These are phyloP conservation scores for Lophotriccus pileatus DNA, from an alignment of 2,797 vertebrate genomes.

Conservation along the genomic window DNA sequence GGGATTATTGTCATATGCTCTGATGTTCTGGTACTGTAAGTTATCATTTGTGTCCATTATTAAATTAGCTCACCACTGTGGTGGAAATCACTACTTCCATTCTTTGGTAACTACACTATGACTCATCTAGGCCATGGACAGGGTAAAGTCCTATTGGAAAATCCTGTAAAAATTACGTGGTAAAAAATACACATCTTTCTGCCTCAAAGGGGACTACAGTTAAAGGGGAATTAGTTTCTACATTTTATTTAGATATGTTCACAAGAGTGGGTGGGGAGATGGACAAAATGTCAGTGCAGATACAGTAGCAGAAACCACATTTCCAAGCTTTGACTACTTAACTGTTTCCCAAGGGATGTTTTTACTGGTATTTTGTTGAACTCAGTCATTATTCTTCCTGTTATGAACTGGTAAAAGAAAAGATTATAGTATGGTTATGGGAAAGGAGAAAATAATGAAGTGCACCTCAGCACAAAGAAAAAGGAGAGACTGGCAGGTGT, in stretches of 20 bases:
- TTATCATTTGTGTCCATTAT: conserved; percentile 21
- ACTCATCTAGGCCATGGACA: not conserved
- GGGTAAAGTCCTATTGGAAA: not conserved
- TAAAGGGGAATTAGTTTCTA: not conserved
- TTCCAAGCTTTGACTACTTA: conserved; percentile 64
- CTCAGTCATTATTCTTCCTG: conserved; percentile 56
- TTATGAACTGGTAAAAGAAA: conserved; percentile 68
- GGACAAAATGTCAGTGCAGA: conserved; percentile 8
- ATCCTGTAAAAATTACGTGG: not conserved
- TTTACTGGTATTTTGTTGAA: conserved; percentile 65
- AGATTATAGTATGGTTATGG: conserved; percentile 49
- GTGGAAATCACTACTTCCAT: conserved; percentile 1
- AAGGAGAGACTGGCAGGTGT: not conserved
- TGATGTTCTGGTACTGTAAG: not conserved
- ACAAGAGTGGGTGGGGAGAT: not conserved
- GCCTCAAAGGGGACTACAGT: not conserved
- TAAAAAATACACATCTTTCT: not conserved
- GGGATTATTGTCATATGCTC: not conserved
- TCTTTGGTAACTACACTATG: not conserved
- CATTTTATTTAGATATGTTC: not conserved
- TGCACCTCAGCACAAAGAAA: not conserved
- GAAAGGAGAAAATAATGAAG: conserved; percentile 44
- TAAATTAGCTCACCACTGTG: not conserved
- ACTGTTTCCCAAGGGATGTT: conserved; percentile 57
- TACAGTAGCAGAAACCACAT: conserved; percentile 38